Evolutionary conservation across 2,888 invertebrate species (phyloP), one percentile per base, ranked within the genome.

Genomic region (Sepiola atlantica): DNA sequence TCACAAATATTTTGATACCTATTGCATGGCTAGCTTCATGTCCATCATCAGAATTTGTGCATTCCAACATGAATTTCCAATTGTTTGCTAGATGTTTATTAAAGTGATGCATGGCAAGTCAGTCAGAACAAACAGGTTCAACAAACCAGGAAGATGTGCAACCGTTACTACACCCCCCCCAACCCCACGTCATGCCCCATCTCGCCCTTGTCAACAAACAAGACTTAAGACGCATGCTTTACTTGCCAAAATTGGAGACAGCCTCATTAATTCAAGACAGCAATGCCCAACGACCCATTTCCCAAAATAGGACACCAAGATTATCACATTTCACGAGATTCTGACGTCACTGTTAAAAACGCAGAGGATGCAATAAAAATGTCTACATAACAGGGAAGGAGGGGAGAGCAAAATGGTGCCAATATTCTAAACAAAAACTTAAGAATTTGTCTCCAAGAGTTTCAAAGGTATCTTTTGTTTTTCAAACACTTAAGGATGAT

Each of bases 271-370:
- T 28, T 77, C 12, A n/a, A 12, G n/a, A 77, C 77, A 77, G 28
- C 77, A 77, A 77, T 77, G 77, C 77, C n/a, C 77, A 77, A 77
- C n/a, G 28, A 77, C 28, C 77, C 77, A 77, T 77, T 77, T 77
- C 28, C 28, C 8, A 28, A 77, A 77, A n/a, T 77, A 77, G 77
- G 77, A 77, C 77, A 77, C 28, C 28, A 28, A 28, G 77, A 28
- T 77, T 77, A 77, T 77, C 77, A 28, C 24, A 77, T 77, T 77
- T 77, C n/a, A 77, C 28, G 28, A 28, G n/a, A 28, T 77, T 77
- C 28, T 77, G 12, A n/a, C 28, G 28, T 24, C 20, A 61, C 8
- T 77, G 77, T 28, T n/a, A 28, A n/a, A 77, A 77, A 28, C 28
- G 77, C 28, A 77, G 12, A 77, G n/a, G 28, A 77, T 6, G 12